Evolutionary conservation across 2,113 vertebrate genomes (phyloP).

Genomic region (Danio rerio): GRCz12tu NC_133182.1:53860501-53861000

Average conservation of each 20-base stretch:
- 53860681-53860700: slow-evolving; percentile 91
- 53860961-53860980: neutral
- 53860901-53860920: slow-evolving; percentile 94
- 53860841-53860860: slow-evolving; percentile 93
- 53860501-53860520: neutral
- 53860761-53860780: neutral
- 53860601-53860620: slow-evolving; percentile 90
- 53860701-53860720: slow-evolving; percentile 95
- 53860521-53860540: neutral
- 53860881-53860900: slow-evolving; percentile 93
- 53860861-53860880: slow-evolving; percentile 89
- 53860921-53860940: slow-evolving; percentile 96
- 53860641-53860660: slow-evolving; percentile 86
- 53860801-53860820: slow-evolving; percentile 81
- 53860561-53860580: neutral
- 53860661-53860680: slow-evolving; percentile 92
- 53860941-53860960: neutral
- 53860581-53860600: neutral
- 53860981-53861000: neutral
- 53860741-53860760: slow-evolving; percentile 6
- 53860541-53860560: no score
- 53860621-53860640: slow-evolving; percentile 89
- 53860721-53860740: slow-evolving; percentile 99
- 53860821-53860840: slow-evolving; percentile 87
- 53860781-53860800: neutral